Conservation (phyloP, 2,797 vertebrate genomes). For the Propithecus deckenii region DNA sequence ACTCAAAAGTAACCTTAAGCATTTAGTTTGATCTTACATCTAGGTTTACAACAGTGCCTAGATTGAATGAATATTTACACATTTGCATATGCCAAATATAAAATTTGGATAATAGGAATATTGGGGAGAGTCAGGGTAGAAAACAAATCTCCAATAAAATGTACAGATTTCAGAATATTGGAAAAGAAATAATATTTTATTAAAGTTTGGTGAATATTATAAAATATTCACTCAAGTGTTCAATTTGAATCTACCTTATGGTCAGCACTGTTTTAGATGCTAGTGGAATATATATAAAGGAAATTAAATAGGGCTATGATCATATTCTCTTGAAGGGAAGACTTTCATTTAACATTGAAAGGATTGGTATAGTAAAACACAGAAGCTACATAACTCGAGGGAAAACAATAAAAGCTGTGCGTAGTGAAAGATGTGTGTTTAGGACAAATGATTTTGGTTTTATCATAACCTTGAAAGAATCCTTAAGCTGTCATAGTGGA, state of each 20-base stretch:
- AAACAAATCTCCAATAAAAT: neutral
- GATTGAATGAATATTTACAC: neutral
- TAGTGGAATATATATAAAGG: neutral
- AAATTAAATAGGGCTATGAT: neutral
- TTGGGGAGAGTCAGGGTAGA: neutral
- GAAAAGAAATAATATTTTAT: neutral
- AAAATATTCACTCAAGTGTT: neutral
- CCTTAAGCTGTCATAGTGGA: neutral
- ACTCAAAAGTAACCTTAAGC: neutral
- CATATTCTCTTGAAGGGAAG: neutral
- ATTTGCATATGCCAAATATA: neutral
- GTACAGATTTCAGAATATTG: slow-evolving; percentile 2
- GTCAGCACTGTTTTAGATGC: neutral
- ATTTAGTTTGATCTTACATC: slow-evolving; percentile 19
- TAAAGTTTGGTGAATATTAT: neutral
- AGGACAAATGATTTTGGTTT: slow-evolving; percentile 5
- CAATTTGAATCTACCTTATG: neutral
- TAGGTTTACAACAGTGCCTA: neutral
- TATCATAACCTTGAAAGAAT: neutral
- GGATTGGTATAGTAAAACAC: neutral
- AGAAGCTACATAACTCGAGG: neutral
- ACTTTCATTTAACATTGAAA: slow-evolving; percentile 6
- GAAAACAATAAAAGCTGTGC: neutral
- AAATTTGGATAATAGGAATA: neutral
- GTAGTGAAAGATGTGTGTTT: neutral